A percentile compares a stretch with the other conserved stretches of the same genome.
Evolutionary conservation across 2,797 vertebrate genomes (phyloP).

Genomic region (Pampus argenteus): DNA sequence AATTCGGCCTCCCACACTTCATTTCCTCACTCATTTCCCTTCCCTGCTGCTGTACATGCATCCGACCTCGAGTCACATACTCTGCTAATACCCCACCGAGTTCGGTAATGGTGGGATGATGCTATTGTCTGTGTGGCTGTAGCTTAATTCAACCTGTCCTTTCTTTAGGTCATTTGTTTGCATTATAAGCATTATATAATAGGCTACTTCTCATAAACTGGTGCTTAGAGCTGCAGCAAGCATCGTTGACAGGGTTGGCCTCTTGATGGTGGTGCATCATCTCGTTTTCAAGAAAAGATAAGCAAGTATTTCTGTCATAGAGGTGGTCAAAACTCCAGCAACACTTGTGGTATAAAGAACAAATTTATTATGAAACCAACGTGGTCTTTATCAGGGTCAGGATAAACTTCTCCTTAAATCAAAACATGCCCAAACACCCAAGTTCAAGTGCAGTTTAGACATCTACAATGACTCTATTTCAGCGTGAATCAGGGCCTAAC

Average conservation of each 20-base stretch:
- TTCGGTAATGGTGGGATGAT: constrained; percentile 12
- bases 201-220: neutral
- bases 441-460: neutral
- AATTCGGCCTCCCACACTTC: constrained; percentile 41
- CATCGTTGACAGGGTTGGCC: neutral
- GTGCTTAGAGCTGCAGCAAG: neutral
- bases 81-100: constrained; percentile 21
- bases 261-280: neutral
- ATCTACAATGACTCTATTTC: neutral
- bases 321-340: too few relatives aligned
- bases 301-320: too few relatives aligned
- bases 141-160: constrained; percentile 32
- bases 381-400: too few relatives aligned
- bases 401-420: neutral
- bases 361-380: too few relatives aligned
- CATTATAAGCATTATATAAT: neutral
- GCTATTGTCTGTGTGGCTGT: constrained; percentile 16
- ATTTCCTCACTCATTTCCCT: constrained; percentile 63
- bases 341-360: too few relatives aligned
- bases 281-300: neutral
- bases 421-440: neutral
- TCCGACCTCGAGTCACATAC: constrained; percentile 17
- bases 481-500: neutral
- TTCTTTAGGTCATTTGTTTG: constrained; percentile 24
- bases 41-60: constrained; percentile 24